Base-by-base conservation (phyloP, 2,888 invertebrate genomes). In the Tipula lateralis region DNA sequence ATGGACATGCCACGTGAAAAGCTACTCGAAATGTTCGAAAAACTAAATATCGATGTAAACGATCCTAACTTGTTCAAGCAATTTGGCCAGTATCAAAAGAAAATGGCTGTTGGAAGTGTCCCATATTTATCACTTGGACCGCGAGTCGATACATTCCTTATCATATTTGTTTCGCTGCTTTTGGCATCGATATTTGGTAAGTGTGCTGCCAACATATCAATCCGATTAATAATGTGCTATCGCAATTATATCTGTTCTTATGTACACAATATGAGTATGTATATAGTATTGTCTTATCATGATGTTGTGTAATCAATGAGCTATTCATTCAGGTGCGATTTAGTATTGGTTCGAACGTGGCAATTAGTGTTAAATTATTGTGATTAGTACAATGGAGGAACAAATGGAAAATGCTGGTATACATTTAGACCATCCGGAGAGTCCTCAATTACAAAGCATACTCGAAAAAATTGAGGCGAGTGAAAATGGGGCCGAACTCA, bases 111-210 rank as follows among this genome's bases (percentile, higher is more conserved):
- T 66, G 66, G 66, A 24, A 66, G 24, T 66, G 66, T 66, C 7
- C 66, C 66, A 66, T 66, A 66, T 66, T 66, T 66, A 66, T 66
- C 66, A 66, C 66, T 66, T 24, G 66, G 66, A 0, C 66, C 66
- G 3, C 24, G 24, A 24, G 66, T 66, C 66, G 66, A 66, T 24
- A 66, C 66, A 3, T 24, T 66, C 1, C 66, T 66, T 66, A 66
- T 66, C 66, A 24, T 66, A 66, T 66, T 66, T 24, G 66, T 66
- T 9, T 66, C 66, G 13, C 24, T 19, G 7, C 24, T 66, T 5
- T 66, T 66, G 24, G 66, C 66, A 66, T 66, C 66, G n/a, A 66
- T 66, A 66, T 66, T 66, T 24, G 66, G 66, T 66, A 66, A 66
- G 66, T 66, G 24, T 66, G 66, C 66, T 24, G 66, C 66, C 66